Base-by-base conservation (phyloP, 2,113 vertebrate genomes). In the Taurulus bubalis region DNA sequence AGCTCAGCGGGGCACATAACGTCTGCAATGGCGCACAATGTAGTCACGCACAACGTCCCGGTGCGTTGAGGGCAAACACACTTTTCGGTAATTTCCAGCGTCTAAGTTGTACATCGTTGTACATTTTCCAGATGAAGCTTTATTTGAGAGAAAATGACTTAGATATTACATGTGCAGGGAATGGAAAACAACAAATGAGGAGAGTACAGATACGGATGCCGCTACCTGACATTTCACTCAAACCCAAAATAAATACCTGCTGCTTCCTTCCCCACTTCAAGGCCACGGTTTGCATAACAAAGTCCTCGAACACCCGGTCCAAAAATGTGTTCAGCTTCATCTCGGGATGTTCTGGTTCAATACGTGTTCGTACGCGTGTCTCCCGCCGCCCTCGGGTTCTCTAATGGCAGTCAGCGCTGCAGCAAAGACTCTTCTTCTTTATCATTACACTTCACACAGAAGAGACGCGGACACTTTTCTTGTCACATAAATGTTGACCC, bases 221-320 rank as follows among this genome's bases (percentile, higher is more conserved):
- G 56, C 67, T 51, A 2, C 30, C 10, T 65, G 59, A 6, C 38
- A 47, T 56, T 71, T 79, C 68, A 55, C 24, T 51, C 45, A 65
- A 40, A 64, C 34, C 77, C 30, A 42, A 42, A 53, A 63, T 40
- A 42, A 79, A 55, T 32, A 63, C 32, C 30, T 51, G 56, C 34
- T 55, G 40, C 26, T 60, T 49, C 15, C 20, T 4, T 30, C 60
- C 24, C 14, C 9, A 6, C 20, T 32, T 34, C 15, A 18, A 24
- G 60, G 64, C 32, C 47, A 26, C 68, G 36, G 28, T 49, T 62
- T 85, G 40, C 38, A 34, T 71, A 71, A 84, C 58, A 58, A 30
- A 49, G 59, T 30, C 40, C 28, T 58, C 0, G 49, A 63, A 72
- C 63, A 40, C 11, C 69, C 32, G n/a, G 69, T 78, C 69, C 32